These are phyloP conservation scores for Podotricha telesiphe DNA, from an alignment of 2,888 invertebrate species.

Conservation along the genomic window DNA sequence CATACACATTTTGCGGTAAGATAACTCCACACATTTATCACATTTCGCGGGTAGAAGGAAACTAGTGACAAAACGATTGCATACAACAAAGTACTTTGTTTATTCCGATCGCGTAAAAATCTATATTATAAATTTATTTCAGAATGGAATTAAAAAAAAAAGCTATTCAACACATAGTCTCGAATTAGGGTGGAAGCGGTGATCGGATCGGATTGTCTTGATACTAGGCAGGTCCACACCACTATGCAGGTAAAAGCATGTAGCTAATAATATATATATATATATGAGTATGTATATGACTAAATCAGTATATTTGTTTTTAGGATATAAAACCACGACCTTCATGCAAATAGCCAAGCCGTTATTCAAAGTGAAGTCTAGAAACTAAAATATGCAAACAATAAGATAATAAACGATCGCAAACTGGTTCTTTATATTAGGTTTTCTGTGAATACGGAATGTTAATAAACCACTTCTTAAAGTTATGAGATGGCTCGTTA, in stretches of 20 bases:
- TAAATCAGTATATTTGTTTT: too few relatives aligned
- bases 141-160: too few relatives aligned
- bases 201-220: too few relatives aligned
- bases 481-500: background rate
- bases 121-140: background rate
- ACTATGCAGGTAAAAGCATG: too few relatives aligned
- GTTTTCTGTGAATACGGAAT: conserved; percentile 20
- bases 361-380: background rate
- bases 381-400: conserved; percentile 24
- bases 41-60: background rate
- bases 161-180: too few relatives aligned
- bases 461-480: conserved; percentile 6
- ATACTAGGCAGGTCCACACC: too few relatives aligned
- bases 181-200: too few relatives aligned
- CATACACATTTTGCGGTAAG: conserved; percentile 3
- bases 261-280: too few relatives aligned
- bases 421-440: conserved; percentile 22
- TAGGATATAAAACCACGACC: background rate
- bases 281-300: too few relatives aligned
- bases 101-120: background rate
- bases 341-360: background rate
- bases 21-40: background rate
- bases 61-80: too few relatives aligned
- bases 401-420: conserved; percentile 25
- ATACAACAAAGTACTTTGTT: background rate